Conservation (phyloP, 2,888 invertebrate genomes). For the Himalopsyche kuldschensis region DNA sequence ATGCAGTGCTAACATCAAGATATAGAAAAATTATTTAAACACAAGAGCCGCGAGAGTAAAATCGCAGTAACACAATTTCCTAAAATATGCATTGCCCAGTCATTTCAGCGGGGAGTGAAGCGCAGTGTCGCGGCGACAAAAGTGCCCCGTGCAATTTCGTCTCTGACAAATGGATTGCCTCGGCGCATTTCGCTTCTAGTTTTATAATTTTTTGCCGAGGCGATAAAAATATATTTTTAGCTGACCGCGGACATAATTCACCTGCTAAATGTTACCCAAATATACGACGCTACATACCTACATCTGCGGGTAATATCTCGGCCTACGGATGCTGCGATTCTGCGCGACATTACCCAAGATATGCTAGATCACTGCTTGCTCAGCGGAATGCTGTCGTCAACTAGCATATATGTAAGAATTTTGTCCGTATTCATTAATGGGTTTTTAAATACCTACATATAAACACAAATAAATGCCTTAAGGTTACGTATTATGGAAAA, state of each 20-base stretch:
- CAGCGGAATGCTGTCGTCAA: neutral
- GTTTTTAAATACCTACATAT: too few relatives aligned
- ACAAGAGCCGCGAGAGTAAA: too few relatives aligned
- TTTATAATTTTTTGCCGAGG: neutral
- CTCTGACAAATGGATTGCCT: neutral
- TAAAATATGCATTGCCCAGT: too few relatives aligned
- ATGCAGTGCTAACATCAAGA: too few relatives aligned
- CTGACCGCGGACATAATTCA: conserved; percentile 14
- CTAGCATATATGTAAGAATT: too few relatives aligned
- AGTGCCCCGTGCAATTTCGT: neutral
- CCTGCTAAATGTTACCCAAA: conserved; percentile 17
- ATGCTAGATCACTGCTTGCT: neutral
- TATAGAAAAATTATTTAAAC: too few relatives aligned
- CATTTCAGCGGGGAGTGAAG: too few relatives aligned
- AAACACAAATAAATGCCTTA: too few relatives aligned
- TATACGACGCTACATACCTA: neutral
- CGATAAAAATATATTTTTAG: neutral
- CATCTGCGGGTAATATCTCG: neutral
- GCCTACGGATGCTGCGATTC: neutral
- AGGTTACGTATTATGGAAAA: too few relatives aligned
- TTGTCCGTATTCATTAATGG: too few relatives aligned
- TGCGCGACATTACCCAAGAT: neutral
- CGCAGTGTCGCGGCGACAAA: neutral
- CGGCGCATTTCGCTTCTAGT: neutral
- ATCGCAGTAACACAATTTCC: too few relatives aligned